Percentiles rank a stretch among this genome's conserved stretches.
Evolutionary conservation across 2,113 vertebrate genomes (phyloP).

Genomic region (Sceloporus undulatus): DNA sequence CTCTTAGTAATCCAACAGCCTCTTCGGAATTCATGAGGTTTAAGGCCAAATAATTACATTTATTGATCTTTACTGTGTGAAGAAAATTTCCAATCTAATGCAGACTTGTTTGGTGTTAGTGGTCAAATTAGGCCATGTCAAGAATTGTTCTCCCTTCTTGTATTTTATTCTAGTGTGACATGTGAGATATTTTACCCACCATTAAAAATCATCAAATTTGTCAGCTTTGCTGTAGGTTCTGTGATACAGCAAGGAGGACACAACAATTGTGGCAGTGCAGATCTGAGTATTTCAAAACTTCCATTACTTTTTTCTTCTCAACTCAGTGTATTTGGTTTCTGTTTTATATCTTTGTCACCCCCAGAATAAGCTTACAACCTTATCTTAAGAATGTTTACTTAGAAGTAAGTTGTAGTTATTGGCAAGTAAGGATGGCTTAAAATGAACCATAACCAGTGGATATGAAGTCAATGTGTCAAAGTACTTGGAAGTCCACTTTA

Average conservation of each 20-base stretch:
- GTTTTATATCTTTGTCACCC: background rate
- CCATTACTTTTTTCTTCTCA: slow-evolving; percentile 29
- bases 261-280: background rate
- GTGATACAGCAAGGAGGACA: fast-evolving
- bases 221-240: background rate
- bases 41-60: slow-evolving; percentile 76
- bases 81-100: slow-evolving; percentile 72
- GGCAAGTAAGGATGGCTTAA: background rate
- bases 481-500: no score
- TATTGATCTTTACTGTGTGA: slow-evolving; percentile 71
- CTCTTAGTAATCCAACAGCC: slow-evolving; percentile 57
- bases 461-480: no score
- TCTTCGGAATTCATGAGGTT: slow-evolving; percentile 75
- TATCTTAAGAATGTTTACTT: slow-evolving; percentile 2
- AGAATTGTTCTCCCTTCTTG: slow-evolving; percentile 34
- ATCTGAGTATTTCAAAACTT: background rate
- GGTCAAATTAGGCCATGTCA: slow-evolving; percentile 49
- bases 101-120: slow-evolving; percentile 52
- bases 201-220: slow-evolving; percentile 8
- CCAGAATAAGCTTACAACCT: background rate
- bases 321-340: background rate
- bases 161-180: slow-evolving; percentile 33
- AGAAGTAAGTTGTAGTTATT: slow-evolving; percentile 9
- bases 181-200: slow-evolving; percentile 27
- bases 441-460: no score